Evolutionary conservation across 2,113 vertebrate genomes (phyloP).

Genomic region (Diadophis punctatus): DNA sequence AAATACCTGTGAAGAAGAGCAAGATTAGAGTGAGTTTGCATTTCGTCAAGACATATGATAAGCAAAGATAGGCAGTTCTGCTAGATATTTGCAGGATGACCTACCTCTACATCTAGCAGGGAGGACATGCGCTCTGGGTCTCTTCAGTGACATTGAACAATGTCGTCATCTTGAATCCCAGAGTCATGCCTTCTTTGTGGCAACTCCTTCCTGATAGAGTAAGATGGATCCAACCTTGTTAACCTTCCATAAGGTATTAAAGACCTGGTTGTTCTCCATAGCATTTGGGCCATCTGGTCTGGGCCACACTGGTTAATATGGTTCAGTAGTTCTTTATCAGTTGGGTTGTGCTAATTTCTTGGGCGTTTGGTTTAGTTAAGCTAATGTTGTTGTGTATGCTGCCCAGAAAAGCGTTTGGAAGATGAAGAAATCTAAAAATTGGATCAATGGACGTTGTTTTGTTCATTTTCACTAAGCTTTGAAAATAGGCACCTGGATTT

Average conservation of each 20-base stretch:
- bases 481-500: not conserved
- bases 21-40: not conserved
- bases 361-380: not conserved
- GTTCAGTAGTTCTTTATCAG: not conserved
- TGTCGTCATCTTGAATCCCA: not conserved
- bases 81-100: not conserved
- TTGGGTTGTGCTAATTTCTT: not conserved
- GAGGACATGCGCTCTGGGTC: not conserved
- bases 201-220: not conserved
- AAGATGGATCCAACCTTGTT: not conserved
- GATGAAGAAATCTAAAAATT: not conserved
- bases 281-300: not conserved
- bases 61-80: not conserved
- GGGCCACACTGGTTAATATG: not conserved
- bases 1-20: not conserved
- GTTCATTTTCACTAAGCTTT: not conserved
- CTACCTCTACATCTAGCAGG: not conserved
- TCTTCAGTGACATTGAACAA: not conserved
- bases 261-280: not conserved
- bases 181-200: not conserved
- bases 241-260: not conserved
- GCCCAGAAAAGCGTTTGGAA: not conserved
- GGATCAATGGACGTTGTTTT: not conserved
- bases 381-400: not conserved
- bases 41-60: not conserved